Base-by-base conservation (phyloP, 2,888 invertebrate species). In the Drosophila anomelani region DNA sequence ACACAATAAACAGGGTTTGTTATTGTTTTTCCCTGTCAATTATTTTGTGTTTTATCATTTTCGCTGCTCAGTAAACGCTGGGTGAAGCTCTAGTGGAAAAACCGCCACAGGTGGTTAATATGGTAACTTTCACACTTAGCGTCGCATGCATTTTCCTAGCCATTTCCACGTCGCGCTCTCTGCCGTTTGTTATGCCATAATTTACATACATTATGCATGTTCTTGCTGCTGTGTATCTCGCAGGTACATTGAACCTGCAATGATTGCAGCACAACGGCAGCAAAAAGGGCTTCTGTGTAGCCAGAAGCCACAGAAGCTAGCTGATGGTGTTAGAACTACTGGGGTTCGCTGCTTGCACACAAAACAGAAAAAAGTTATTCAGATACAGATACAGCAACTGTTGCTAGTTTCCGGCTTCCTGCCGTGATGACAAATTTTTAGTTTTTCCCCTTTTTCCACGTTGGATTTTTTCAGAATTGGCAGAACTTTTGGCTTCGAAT, bases 371-470 rank as follows among this genome's bases (percentile, higher is more conserved):
- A 83, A 72, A 82, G 76, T 80, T 83, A 20, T 51, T 20, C 34
- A 36, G 51, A 20, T 75, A 78, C 54, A 68, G 44, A 58, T 73
- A 67, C 76, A 67, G 44, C 58, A 69, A 88, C 84, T 86, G 89
- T 83, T 83, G 81, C 85, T 81, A 88, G 87, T 81, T 90, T 90
- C 90, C 88, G 86, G 80, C 74, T 88, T 88, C 89, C 88, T 76
- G 85, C 78, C 66, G 87, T 54, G 85, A 73, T 85, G 89, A 89
- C 90, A 88, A 88, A 86, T 86, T 88, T 82, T 72, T 56, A 20
- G 32, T 29, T 67, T 54, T 49, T 41, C 1, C 3, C 5, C 43
- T 47, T 61, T 63, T 39, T 49, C 49, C 66, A 43, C 12, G 26
- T 41, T 17, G 47, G 10, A 38, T 53, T 62, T 26, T 60, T 54